These are phyloP conservation scores for Danio choprae DNA, from an alignment of 2,797 vertebrate genomes.

Conservation along the genomic window DNA sequence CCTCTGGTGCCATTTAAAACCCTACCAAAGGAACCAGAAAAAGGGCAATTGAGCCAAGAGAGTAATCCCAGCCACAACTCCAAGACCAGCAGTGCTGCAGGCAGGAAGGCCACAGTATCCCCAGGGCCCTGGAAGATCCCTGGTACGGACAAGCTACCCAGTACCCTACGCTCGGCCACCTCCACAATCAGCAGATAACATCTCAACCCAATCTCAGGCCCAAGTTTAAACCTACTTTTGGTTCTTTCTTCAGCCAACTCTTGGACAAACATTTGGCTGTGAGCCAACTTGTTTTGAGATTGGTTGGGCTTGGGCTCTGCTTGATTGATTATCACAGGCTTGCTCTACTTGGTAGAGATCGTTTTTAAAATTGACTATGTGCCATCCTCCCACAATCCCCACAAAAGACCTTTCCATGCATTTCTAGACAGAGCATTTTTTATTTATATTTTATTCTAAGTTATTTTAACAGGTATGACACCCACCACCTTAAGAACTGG, in stretches of 20 bases:
- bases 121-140: constrained; percentile 98
- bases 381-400: constrained; percentile 68
- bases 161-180: constrained; percentile 87
- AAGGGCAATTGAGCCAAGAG: constrained; percentile 74
- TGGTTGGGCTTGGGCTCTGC: neutral
- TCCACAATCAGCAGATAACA: constrained; percentile 94
- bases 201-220: constrained; percentile 24
- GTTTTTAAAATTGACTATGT: constrained; percentile 20
- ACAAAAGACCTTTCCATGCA: constrained; percentile 74
- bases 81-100: constrained; percentile 73
- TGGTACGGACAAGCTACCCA: constrained; percentile 92
- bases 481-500: constrained; percentile 89
- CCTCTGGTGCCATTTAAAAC: constrained; percentile 78
- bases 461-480: constrained; percentile 91
- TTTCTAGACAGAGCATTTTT: constrained; percentile 71
- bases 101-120: constrained; percentile 90
- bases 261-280: constrained; percentile 11
- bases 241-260: neutral
- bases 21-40: constrained; percentile 75
- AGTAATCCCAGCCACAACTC: constrained; percentile 74
- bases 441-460: constrained; percentile 93
- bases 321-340: constrained; percentile 29
- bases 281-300: constrained; percentile 1
- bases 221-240: constrained; percentile 13
- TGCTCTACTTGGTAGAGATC: constrained; percentile 20